phyloP scores from a whole-genome alignment of 2,888 invertebrate species.

The Orthosia gracilis region DNA sequence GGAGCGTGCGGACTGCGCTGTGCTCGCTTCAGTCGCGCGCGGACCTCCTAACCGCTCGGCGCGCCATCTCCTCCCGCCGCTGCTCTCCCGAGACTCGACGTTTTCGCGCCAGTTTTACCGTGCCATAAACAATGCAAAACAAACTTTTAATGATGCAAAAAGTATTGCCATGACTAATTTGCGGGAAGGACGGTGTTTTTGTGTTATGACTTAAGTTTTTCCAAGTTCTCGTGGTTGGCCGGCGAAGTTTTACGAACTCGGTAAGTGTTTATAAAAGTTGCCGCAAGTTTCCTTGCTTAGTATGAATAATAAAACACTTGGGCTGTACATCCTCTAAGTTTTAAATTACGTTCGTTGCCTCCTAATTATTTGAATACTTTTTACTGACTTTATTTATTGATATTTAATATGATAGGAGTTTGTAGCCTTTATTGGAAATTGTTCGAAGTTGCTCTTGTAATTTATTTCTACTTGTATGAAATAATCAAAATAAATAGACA shows the following conservation, averaged over 20 bases:
- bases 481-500: neutral
- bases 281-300: slow-evolving; percentile 45
- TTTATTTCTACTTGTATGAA: no score
- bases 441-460: neutral
- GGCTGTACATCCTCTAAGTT: slow-evolving; percentile 23
- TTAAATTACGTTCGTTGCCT: slow-evolving; percentile 25
- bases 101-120: slow-evolving; percentile 71
- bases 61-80: slow-evolving; percentile 43
- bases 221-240: slow-evolving; percentile 54
- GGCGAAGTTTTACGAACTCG: slow-evolving; percentile 63
- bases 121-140: slow-evolving; percentile 54
- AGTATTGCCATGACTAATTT: slow-evolving; percentile 61
- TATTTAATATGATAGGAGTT: neutral
- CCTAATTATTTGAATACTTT: slow-evolving; percentile 17
- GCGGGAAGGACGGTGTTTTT: slow-evolving; percentile 60
- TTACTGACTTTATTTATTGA: neutral
- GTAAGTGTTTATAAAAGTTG: slow-evolving; percentile 70
- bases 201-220: slow-evolving; percentile 66
- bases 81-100: slow-evolving; percentile 47
- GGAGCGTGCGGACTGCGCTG: slow-evolving; percentile 79
- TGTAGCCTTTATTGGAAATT: no score
- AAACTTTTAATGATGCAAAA: slow-evolving; percentile 55
- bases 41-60: slow-evolving; percentile 73
- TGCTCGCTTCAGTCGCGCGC: slow-evolving; percentile 85
- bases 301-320: slow-evolving; percentile 54